A percentile compares a stretch with the other conserved stretches of the same genome.
phyloP scores from a whole-genome alignment of 2,113 vertebrate species.

The Lasiurus cinereus region DNA sequence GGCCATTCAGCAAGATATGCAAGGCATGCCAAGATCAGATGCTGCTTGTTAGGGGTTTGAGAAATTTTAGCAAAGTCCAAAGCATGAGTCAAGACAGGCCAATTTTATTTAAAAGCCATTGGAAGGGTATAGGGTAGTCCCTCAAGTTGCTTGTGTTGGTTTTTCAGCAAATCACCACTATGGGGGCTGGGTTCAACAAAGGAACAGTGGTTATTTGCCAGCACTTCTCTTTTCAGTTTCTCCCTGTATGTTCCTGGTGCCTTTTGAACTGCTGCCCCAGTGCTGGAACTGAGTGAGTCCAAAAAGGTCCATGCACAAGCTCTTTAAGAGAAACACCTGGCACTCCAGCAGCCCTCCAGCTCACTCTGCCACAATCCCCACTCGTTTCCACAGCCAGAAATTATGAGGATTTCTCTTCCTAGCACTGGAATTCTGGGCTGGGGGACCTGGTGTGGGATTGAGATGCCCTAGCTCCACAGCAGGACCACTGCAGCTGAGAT shows the following conservation, averaged over 20 bases:
- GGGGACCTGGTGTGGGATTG: neutral
- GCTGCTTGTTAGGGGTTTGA: neutral
- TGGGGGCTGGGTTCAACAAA: neutral
- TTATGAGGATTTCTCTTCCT: neutral
- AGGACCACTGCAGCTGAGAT: neutral
- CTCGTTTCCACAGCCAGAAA: neutral
- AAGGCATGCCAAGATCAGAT: too few species aligned
- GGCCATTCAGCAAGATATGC: too few species aligned
- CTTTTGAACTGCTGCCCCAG: neutral
- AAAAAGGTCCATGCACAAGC: neutral
- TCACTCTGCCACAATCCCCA: neutral
- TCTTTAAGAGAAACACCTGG: neutral
- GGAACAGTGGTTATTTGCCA: neutral
- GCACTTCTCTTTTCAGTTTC: neutral
- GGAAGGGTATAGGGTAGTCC: neutral
- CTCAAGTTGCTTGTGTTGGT: neutral
- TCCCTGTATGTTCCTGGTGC: neutral
- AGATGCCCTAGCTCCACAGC: neutral
- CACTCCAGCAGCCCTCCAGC: neutral
- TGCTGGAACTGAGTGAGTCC: neutral
- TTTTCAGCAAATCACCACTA: neutral
- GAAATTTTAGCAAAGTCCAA: neutral
- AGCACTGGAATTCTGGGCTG: neutral
- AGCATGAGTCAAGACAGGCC: neutral
- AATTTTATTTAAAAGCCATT: neutral